phyloP scores from a whole-genome alignment of 2,888 invertebrate genomes.

The Pediacus dermestoides region DNA sequence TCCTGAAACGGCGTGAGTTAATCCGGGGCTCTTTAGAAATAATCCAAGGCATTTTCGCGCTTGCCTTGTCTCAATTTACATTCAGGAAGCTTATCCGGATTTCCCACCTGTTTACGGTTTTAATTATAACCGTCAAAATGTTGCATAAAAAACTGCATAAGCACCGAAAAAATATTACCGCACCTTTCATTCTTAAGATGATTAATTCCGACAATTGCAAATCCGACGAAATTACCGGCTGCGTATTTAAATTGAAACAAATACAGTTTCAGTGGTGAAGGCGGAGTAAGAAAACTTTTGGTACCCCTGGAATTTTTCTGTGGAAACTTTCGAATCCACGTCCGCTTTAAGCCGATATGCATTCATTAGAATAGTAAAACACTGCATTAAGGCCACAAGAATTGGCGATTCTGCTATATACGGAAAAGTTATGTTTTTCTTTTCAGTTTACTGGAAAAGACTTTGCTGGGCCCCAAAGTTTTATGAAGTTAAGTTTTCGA shows the following conservation, averaged over 20 bases:
- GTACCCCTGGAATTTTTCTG: no score
- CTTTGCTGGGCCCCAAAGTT: conserved; percentile 43
- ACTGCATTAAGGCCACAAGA: conserved; percentile 38
- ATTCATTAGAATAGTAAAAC: conserved; percentile 47
- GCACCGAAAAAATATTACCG: neutral
- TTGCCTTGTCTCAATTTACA: conserved; percentile 39
- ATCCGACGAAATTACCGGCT: no score
- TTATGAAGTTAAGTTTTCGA: conserved; percentile 40
- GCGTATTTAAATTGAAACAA: no score
- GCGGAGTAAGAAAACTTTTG: no score
- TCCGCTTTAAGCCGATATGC: conserved; percentile 43
- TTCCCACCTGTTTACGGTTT: conserved; percentile 40
- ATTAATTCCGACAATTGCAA: no score
- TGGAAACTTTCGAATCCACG: conserved; percentile 8
- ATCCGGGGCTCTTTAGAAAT: conserved; percentile 36
- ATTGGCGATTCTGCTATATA: conserved; percentile 38
- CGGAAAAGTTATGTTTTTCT: conserved; percentile 44
- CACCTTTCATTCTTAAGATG: conserved; percentile 2
- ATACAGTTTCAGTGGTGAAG: no score
- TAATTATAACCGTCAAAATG: conserved; percentile 25
- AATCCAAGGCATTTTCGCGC: conserved; percentile 37
- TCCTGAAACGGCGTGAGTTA: conserved; percentile 28
- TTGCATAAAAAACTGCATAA: no score
- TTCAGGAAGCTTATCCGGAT: conserved; percentile 39
- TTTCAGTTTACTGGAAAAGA: conserved; percentile 40